Conservation (phyloP, 2,797 vertebrate genomes). For the Apogon hyalosoma region DNA sequence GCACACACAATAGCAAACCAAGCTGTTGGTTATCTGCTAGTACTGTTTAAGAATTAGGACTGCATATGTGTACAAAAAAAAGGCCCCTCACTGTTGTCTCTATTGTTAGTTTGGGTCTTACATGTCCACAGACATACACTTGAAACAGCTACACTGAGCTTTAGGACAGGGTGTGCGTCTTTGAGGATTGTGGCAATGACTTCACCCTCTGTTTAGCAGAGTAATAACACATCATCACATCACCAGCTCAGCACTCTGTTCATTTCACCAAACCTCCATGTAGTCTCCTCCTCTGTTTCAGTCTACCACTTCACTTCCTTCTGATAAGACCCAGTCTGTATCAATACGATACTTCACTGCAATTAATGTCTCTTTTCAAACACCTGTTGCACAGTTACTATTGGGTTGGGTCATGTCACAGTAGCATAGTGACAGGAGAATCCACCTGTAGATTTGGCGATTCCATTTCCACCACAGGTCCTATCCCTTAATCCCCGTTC, state of each 20-base stretch:
- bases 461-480: too few species aligned
- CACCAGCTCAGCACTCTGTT: slow-evolving; percentile 26
- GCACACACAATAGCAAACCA: neutral
- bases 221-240: slow-evolving; percentile 22
- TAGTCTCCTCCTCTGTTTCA: neutral
- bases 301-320: neutral
- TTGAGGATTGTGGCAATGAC: slow-evolving; percentile 8
- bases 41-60: too few species aligned
- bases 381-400: too few species aligned
- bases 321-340: neutral
- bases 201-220: slow-evolving; percentile 31
- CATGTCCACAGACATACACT: neutral
- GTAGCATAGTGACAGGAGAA: too few species aligned
- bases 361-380: too few species aligned
- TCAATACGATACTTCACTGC: neutral
- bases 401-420: too few species aligned
- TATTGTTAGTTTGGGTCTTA: neutral
- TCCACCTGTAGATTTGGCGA: too few species aligned
- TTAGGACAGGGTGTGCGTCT: neutral
- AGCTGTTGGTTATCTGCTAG: neutral
- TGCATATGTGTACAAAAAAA: too few species aligned
- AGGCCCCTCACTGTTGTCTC: neutral
- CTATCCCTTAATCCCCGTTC: too few species aligned
- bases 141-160: neutral
- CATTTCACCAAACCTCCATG: neutral